Evolutionary conservation across 2,888 invertebrate genomes (phyloP), one percentile per base, ranked within the genome.

Genomic region (Ptilodon capucinus): DNA sequence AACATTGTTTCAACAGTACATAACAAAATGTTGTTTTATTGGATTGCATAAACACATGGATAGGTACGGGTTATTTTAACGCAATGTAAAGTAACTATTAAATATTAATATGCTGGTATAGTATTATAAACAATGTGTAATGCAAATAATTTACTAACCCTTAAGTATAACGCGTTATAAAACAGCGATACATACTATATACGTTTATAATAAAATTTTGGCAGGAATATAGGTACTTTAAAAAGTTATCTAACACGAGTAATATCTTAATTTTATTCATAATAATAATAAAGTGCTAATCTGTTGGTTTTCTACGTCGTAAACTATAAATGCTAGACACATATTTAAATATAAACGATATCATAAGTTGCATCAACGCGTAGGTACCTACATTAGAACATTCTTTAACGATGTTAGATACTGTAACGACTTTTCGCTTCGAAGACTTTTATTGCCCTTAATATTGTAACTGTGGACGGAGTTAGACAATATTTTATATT

Each of bases 381-480:
- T 51, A 48, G 40, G 46, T 44, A 54, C 51, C 46, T 56, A 51
- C 59, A 64, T 57, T 54, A 55, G 60, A 64, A 51, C 64, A 72
- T 72, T 71, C 64, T 71, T 73, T 71, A 68, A 71, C 60, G 63
- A 73, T 70, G 64, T 72, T 72, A n/a, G n/a, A n/a, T n/a, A 70
- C 62, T 71, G 61, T 75, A 71, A 73, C 66, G 63, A 70, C 72
- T 82, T 75, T 71, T 72, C 80, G 82, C 74, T 74, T 75, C 63
- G 64, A 56, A 55, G 65, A 67, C 51, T 78, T 81, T 82, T 75
- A 79, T 68, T 65, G 63, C 68, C 46, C 60, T 64, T 57, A 61
- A 65, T 67, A 67, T 65, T 60, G 39, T 67, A 67, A 60, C 69
- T 68, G 57, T 59, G 51, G 61, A 56, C 51, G 62, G 59, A 60